phyloP scores from a whole-genome alignment of 2,888 invertebrate genomes.

The Mellilla xanthometata region DNA sequence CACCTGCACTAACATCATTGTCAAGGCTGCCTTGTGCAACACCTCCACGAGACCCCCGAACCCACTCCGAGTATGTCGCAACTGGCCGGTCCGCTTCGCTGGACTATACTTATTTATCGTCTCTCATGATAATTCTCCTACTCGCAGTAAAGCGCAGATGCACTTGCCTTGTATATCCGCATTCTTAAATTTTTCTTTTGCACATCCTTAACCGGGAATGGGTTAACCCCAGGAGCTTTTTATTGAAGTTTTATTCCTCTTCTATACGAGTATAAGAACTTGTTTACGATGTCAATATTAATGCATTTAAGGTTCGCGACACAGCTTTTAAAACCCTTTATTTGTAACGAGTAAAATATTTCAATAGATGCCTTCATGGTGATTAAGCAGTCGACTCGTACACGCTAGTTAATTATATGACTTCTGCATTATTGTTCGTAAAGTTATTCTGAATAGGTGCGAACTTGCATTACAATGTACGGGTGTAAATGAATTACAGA shows the following conservation, averaged over 20 bases:
- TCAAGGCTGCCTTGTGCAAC: slow-evolving; percentile 77
- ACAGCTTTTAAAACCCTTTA: slow-evolving; percentile 40
- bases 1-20: slow-evolving; percentile 66
- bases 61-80: slow-evolving; percentile 58
- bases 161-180: slow-evolving; percentile 31
- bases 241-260: slow-evolving; percentile 13
- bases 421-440: slow-evolving; percentile 21
- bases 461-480: slow-evolving; percentile 58
- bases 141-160: slow-evolving; percentile 6
- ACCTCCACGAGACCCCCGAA: slow-evolving; percentile 49
- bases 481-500: slow-evolving; percentile 72
- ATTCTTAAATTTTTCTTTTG: slow-evolving; percentile 22
- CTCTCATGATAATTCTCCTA: not conserved
- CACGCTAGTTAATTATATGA: not conserved
- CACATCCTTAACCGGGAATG: slow-evolving; percentile 5
- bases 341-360: slow-evolving; percentile 3
- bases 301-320: slow-evolving; percentile 47
- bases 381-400: not conserved
- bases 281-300: slow-evolving; percentile 34
- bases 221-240: slow-evolving; percentile 6
- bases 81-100: slow-evolving; percentile 42
- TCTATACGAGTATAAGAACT: slow-evolving; percentile 15
- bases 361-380: not conserved
- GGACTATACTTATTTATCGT: slow-evolving; percentile 39
- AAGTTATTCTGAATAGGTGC: slow-evolving; percentile 45